Percentiles rank a stretch among this genome's conserved stretches.
phyloP scores from a whole-genome alignment of 2,888 invertebrate species.

The Magallana nippona region DNA sequence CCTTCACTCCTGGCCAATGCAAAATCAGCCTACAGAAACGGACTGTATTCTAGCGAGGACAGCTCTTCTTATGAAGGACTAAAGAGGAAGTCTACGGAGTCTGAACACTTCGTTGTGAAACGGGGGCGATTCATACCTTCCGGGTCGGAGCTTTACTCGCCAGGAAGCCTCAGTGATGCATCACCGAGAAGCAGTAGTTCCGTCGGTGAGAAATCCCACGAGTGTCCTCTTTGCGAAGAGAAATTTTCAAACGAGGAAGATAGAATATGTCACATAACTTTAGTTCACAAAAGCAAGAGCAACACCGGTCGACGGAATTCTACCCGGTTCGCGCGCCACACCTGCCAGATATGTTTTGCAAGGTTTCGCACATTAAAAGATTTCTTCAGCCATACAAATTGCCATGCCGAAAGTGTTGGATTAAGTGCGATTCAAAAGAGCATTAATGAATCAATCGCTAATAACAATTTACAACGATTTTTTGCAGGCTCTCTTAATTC shows the following conservation, averaged over 20 bases:
- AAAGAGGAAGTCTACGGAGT: neutral
- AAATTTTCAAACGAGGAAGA: slow-evolving; percentile 56
- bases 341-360: slow-evolving; percentile 52
- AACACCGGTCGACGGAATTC: slow-evolving; percentile 38
- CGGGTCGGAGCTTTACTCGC: neutral
- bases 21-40: slow-evolving; percentile 37
- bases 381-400: slow-evolving; percentile 48
- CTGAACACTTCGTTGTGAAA: neutral
- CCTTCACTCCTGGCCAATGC: slow-evolving; percentile 38
- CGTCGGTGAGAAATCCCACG: neutral
- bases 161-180: slow-evolving; percentile 15
- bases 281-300: slow-evolving; percentile 46
- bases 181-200: neutral
- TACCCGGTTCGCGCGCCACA: slow-evolving; percentile 47
- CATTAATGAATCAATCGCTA: slow-evolving; percentile 37
- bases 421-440: slow-evolving; percentile 41
- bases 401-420: slow-evolving; percentile 41
- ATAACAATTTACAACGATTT: slow-evolving; percentile 42
- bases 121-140: neutral
- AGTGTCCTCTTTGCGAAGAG: slow-evolving; percentile 61
- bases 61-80: neutral
- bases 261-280: slow-evolving; percentile 55
- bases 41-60: slow-evolving; percentile 1
- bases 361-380: slow-evolving; percentile 49
- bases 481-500: slow-evolving; percentile 35